These are phyloP conservation scores for Harpalus rubripes DNA, from an alignment of 2,888 invertebrate species.

Conservation along the genomic window DNA sequence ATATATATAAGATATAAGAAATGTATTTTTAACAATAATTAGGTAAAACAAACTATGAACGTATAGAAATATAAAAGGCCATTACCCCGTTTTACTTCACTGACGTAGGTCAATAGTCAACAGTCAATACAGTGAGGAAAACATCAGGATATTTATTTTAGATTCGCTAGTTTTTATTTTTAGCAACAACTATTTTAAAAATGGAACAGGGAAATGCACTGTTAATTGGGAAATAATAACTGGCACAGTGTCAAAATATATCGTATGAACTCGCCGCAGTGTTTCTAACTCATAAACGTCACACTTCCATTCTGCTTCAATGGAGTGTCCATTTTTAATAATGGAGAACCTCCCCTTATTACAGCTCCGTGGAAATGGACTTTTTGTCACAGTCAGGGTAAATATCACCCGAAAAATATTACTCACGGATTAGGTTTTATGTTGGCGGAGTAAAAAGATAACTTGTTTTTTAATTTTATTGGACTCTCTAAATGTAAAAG, in stretches of 20 bases:
- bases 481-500: slow-evolving; percentile 10
- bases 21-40: no score
- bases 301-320: slow-evolving; percentile 1
- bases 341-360: not conserved
- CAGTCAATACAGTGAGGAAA: slow-evolving; percentile 17
- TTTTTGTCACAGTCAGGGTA: not conserved
- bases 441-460: slow-evolving; percentile 13
- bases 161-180: slow-evolving; percentile 66
- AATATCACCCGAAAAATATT: slow-evolving; percentile 30
- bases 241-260: slow-evolving; percentile 59
- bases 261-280: slow-evolving; percentile 35
- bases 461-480: slow-evolving; percentile 39
- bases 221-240: slow-evolving; percentile 65
- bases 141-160: slow-evolving; percentile 55
- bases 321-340: slow-evolving; percentile 28
- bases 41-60: not conserved
- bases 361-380: not conserved
- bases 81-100: not conserved
- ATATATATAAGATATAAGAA: no score
- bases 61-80: not conserved
- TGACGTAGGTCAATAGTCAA: not conserved
- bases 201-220: slow-evolving; percentile 66
- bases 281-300: slow-evolving; percentile 31
- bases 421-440: slow-evolving; percentile 21
- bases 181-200: slow-evolving; percentile 62